Percentiles rank a stretch among this genome's conserved stretches.
These are phyloP conservation scores for Heteromurus nitidus DNA, from an alignment of 2,888 invertebrate genomes.

Conservation along the genomic window DNA sequence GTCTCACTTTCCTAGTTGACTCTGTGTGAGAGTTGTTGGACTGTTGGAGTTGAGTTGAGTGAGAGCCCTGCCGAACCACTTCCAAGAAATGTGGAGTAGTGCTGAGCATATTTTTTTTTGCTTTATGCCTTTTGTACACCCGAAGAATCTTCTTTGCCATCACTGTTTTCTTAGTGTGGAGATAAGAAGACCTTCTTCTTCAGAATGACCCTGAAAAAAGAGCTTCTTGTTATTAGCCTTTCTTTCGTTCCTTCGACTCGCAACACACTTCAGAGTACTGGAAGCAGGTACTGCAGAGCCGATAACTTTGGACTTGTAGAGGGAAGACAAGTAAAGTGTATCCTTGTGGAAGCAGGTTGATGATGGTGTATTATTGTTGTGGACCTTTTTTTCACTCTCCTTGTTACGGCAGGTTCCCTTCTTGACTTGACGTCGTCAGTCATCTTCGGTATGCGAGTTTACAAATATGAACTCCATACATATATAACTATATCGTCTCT, in stretches of 20 bases:
- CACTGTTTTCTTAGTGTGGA: neutral
- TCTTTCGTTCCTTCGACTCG: neutral
- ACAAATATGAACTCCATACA: neutral
- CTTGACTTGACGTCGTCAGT: slow-evolving; percentile 39
- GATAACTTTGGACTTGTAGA: neutral
- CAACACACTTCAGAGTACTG: neutral
- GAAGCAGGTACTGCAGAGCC: slow-evolving; percentile 9
- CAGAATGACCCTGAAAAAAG: slow-evolving; percentile 60
- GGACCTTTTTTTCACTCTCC: slow-evolving; percentile 47
- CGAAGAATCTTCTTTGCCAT: slow-evolving; percentile 24
- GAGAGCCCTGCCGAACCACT: neutral
- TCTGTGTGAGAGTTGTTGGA: too few species aligned
- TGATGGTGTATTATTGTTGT: slow-evolving; percentile 39
- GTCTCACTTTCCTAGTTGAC: slow-evolving; percentile 2
- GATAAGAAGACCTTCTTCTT: slow-evolving; percentile 31
- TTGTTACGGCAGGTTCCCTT: slow-evolving; percentile 49
- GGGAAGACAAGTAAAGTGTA: too few species aligned
- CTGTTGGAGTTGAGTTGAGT: slow-evolving; percentile 12
- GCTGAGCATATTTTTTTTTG: slow-evolving; percentile 32
- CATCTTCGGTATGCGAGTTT: neutral
- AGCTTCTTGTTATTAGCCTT: slow-evolving; percentile 55
- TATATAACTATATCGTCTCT: too few species aligned
- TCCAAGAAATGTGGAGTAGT: slow-evolving; percentile 59
- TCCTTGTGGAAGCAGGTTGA: slow-evolving; percentile 59
- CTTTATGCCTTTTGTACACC: slow-evolving; percentile 14